phyloP scores from a whole-genome alignment of 92 coral and sea anemone species.

The Blastomussa wellsi region DNA sequence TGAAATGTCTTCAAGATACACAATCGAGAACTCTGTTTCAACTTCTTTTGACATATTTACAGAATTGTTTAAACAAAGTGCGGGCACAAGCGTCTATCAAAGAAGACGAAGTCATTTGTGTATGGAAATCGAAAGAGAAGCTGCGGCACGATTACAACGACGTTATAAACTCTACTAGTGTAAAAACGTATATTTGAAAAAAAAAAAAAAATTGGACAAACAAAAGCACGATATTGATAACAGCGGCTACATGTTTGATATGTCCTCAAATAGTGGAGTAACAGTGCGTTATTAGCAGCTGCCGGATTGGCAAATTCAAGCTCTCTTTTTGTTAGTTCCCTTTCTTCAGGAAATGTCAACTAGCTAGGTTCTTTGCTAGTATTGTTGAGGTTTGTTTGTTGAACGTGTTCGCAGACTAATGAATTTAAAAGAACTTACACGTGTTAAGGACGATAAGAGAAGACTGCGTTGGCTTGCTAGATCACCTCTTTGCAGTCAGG shows the following conservation, averaged over 20 bases:
- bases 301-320: neutral
- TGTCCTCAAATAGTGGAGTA: constrained; percentile 10
- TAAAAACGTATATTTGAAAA: neutral
- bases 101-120: neutral
- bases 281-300: constrained; percentile 3
- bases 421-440: neutral
- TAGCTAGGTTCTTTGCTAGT: neutral
- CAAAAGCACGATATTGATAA: constrained; percentile 19
- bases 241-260: constrained; percentile 23
- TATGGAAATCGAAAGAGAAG: neutral
- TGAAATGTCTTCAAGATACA: constrained; percentile 13
- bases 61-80: neutral
- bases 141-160: neutral
- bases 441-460: neutral
- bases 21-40: constrained; percentile 14
- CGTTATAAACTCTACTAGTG: neutral
- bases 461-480: neutral
- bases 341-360: constrained; percentile 17
- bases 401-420: neutral
- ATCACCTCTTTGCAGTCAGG: neutral
- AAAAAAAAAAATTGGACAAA: neutral
- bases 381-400: constrained; percentile 29
- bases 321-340: neutral
- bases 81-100: neutral
- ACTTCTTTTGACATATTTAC: constrained; percentile 28